Evolutionary conservation across 2,113 vertebrate species (phyloP), one percentile per base, ranked within the genome.

Genomic region (Sinosuthora webbiana): DNA sequence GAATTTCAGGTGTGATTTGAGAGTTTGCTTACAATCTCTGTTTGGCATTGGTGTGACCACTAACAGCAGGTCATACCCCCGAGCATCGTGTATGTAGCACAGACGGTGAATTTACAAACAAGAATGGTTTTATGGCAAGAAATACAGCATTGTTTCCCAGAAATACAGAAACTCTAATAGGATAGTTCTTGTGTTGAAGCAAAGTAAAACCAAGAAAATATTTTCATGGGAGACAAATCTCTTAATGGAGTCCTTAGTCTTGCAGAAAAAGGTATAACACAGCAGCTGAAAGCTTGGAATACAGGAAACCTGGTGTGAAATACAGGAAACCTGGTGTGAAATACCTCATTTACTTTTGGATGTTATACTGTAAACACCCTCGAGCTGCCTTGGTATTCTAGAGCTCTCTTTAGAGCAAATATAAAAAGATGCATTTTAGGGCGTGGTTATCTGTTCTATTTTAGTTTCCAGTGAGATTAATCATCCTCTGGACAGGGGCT

Each of bases 21-120:
- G 25, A 70, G 24, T 2, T 33, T 84, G 31, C 44, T 6, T 55
- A 6, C 25, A 64, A 52, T 55, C 16, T 19, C 6, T 33, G 0
- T 63, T 39, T 75, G 52, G 17, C 24, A 7, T 39, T 47, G 41
- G 16, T 68, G 49, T 56, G 35, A 70, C 27, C 14, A 4, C 15
- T 47, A 39, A 24, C 25, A 75, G 21, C 47, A 64, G 33, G 19
- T 90, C 18, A 8, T 68, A 56, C 15, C 5, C 3, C 6, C 3
- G 6, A 28, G 44, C 2, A 0, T 42, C 31, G 30, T 45, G 7
- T 53, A 12, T 0, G 0, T 68, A 52, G 50, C 4, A 2, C n/a
- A 71, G 37, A 47, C 0, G 0, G 11, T 17, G 3, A 35, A 23
- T 37, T 74, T 63, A 37, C 45, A 69, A 77, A 45, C n/a, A 33